Base-by-base conservation (phyloP, 2,888 invertebrate genomes). In the Venusia cambrica region DNA sequence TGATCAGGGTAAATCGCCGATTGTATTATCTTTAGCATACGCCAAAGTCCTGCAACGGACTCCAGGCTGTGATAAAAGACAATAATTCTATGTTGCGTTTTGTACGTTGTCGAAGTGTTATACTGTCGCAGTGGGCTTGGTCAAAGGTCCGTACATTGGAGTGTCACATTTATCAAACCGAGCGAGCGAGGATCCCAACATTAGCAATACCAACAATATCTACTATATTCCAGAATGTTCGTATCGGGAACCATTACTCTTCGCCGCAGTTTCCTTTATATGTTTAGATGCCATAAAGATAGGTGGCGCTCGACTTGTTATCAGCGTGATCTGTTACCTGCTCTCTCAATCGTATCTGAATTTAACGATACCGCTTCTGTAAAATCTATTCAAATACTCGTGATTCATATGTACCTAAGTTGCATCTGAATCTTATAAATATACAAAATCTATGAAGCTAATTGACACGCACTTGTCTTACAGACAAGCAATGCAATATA, bases 201-300 rank as follows among this genome's bases (percentile, higher is more conserved):
- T 66, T 68, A 69, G 72, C 65, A 64, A 62, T 53, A 51, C 58
- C 65, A 66, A 73, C 73, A 71, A 73, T 72, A n/a, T n/a, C n/a
- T n/a, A 72, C 66, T 65, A 64, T 71, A 70, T 73, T 68, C 68
- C 66, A 68, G 70, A 74, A 73, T 73, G 71, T 69, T 75, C 72
- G 73, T 77, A 79, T 77, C 76, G 76, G 64, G 67, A 43, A 51
- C 78, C 76, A 79, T 81, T 73, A 77, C 67, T 80, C 79, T 76
- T 73, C 66, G 26, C 53, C 59, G 53, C 64, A 73, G 73, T 78
- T 77, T 74, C 74, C 78, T 78, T 77, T 76, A 78, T 73, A 75
- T 69, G 75, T 69, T 69, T 60, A 67, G 79, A 79, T 78, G 74
- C 74, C 67, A 76, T 80, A 77, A 78, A 81, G 80, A 78, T 80